Conservation (phyloP, 1,140 invertebrate genomes). For the Drosophila kohkoa region DNA sequence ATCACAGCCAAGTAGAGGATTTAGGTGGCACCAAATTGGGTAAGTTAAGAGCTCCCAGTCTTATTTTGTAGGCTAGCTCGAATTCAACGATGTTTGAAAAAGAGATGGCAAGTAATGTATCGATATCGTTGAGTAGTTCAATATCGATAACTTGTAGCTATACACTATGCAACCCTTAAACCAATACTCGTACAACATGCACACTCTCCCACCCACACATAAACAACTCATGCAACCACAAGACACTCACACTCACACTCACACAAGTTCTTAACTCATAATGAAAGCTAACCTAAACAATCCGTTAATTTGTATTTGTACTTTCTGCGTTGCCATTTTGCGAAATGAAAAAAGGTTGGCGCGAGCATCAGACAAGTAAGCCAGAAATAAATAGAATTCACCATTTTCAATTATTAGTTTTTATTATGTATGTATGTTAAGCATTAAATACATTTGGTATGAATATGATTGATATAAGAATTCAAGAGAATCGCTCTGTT, state of each 20-base stretch:
- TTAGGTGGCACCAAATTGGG: slow-evolving; percentile 71
- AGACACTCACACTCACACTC: neutral
- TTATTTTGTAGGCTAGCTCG: slow-evolving; percentile 13
- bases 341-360: slow-evolving; percentile 86
- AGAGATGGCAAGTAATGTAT: neutral
- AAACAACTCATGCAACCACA: slow-evolving; percentile 1
- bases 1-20: slow-evolving; percentile 81
- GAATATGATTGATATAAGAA: slow-evolving; percentile 7
- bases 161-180: slow-evolving; percentile 21
- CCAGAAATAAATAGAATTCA: slow-evolving; percentile 30
- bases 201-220: neutral
- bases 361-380: slow-evolving; percentile 91
- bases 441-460: slow-evolving; percentile 9
- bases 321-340: slow-evolving; percentile 47
- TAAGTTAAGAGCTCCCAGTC: slow-evolving; percentile 48
- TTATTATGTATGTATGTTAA: neutral
- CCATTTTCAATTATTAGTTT: slow-evolving; percentile 28
- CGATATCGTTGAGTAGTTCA: neutral
- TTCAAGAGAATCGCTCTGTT: slow-evolving; percentile 13
- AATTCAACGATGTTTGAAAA: slow-evolving; percentile 11
- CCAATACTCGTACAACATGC: slow-evolving; percentile 20
- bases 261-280: slow-evolving; percentile 47
- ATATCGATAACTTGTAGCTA: slow-evolving; percentile 17
- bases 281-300: slow-evolving; percentile 57
- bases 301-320: slow-evolving; percentile 49